Conservation (phyloP, 1,140 invertebrate genomes). For the Lordiphosa mommai region DNA sequence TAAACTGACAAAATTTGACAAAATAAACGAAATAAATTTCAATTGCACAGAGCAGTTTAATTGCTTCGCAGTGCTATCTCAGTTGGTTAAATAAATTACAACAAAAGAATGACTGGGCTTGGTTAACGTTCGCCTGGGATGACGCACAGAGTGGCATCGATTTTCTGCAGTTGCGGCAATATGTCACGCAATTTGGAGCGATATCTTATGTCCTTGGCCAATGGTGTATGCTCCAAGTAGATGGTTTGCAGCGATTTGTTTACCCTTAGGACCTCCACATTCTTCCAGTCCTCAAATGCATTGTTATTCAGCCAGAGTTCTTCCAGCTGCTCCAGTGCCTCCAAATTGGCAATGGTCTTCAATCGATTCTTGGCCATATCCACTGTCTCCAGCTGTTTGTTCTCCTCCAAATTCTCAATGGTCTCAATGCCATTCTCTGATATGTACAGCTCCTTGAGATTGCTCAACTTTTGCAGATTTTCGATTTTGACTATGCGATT, state of each 20-base stretch:
- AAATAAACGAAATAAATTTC: neutral
- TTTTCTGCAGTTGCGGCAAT: conserved; percentile 92
- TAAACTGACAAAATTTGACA: conserved; percentile 2
- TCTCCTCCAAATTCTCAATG: conserved; percentile 88
- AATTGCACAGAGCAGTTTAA: neutral
- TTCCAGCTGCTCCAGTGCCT: conserved; percentile 87
- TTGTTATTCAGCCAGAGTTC: conserved; percentile 99
- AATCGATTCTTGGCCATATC: conserved; percentile 96
- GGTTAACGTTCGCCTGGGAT: conserved; percentile 59
- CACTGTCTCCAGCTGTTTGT: conserved; percentile 88
- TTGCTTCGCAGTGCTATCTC: neutral
- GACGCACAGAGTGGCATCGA: conserved; percentile 95
- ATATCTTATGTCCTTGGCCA: conserved; percentile 92
- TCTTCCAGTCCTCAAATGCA: conserved; percentile 91
- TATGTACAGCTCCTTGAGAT: conserved; percentile 94
- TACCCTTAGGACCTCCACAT: conserved; percentile 87
- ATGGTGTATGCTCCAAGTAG: conserved; percentile 96
- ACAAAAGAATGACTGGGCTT: conserved; percentile 4
- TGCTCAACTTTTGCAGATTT: conserved; percentile 87
- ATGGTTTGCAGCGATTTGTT: conserved; percentile 92
- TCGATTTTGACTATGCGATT: conserved; percentile 95
- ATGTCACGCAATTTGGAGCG: conserved; percentile 94
- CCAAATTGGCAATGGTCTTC: conserved; percentile 88
- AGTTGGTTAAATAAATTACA: neutral
- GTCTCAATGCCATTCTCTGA: conserved; percentile 94